Evolutionary conservation across 2,113 vertebrate genomes (phyloP), one percentile per base, ranked within the genome.

Genomic region (Benitochromis conjunctus): DNA sequence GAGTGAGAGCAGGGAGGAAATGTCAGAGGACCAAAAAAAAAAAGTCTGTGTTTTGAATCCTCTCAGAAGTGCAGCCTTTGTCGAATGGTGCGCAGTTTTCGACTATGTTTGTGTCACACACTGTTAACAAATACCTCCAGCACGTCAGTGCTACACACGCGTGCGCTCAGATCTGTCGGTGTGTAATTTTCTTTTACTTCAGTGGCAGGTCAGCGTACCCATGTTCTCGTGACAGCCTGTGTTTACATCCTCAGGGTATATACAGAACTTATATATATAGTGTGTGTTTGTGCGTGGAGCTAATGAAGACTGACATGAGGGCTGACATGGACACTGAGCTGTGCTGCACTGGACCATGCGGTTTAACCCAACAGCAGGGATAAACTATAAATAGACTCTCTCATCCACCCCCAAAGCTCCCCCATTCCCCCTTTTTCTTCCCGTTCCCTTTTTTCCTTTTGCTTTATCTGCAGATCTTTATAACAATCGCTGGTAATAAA

Each of bases 341-440:
- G 57, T 86, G 88, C 89, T 90, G 90, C 54, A 55, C 83, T 82
- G 80, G 87, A 81, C 91, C 89, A 91, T 85, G 88, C 85, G 29
- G 66, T 92, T 86, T 90, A 89, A 89, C 91, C 91, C 94, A 91
- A 83, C 92, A 94, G 92, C 92, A 87, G 89, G 93, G 92, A 91
- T 94, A 88, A 92, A 92, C 94, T 96, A 96, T 93, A 94, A 94
- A 95, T 95, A 95, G 92, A 91, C 46, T 13, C 86, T 90, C 84
- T 86, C 80, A 83, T 89, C 87, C 82, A 84, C 62, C 82, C 83
- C 80, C 82, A 85, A 58, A 36, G 38, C 62, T 29, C 60, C 46
- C 60, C 82, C 58, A 38, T 24, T 78, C 83, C 80, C 78, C 78
- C 24, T 34, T 80, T 85, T 84, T 60, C 48, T 54, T 84, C 82